phyloP scores from a whole-genome alignment of 2,797 vertebrate genomes.

The Characodon lateralis region DNA sequence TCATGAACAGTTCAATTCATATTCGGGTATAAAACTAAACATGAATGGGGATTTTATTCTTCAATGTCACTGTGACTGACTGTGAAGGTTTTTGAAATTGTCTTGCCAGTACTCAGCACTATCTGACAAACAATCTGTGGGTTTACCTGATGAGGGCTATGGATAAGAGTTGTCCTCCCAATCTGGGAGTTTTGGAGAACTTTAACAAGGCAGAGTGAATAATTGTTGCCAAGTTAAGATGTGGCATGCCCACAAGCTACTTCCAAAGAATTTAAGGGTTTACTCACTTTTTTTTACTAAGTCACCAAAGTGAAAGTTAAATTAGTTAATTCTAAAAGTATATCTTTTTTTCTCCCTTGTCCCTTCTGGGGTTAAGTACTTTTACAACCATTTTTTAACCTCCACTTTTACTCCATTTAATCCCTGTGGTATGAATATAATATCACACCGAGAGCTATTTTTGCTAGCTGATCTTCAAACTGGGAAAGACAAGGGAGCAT shows the following conservation, averaged over 20 bases:
- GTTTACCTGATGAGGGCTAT: neutral
- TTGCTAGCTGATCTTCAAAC: neutral
- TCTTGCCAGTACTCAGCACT: neutral
- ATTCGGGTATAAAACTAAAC: neutral
- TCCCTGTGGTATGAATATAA: neutral
- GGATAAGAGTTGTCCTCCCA: neutral
- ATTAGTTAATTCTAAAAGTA: neutral
- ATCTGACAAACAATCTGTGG: neutral
- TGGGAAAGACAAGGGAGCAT: neutral
- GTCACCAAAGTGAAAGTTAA: neutral
- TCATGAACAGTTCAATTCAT: neutral
- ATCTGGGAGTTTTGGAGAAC: neutral
- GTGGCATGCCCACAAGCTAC: neutral
- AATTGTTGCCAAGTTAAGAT: neutral
- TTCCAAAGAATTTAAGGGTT: neutral
- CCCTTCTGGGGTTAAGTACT: neutral
- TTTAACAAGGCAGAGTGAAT: neutral
- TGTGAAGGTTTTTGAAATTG: neutral
- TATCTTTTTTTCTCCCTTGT: neutral
- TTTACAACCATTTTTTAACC: neutral
- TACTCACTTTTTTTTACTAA: no score
- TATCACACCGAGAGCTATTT: neutral
- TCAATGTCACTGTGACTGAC: neutral
- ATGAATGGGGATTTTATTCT: neutral
- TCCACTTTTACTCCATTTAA: neutral